Evolutionary conservation across 2,113 vertebrate genomes (phyloP), one percentile per base, ranked within the genome.

Genomic region (Phylloscopus trochilus): DNA sequence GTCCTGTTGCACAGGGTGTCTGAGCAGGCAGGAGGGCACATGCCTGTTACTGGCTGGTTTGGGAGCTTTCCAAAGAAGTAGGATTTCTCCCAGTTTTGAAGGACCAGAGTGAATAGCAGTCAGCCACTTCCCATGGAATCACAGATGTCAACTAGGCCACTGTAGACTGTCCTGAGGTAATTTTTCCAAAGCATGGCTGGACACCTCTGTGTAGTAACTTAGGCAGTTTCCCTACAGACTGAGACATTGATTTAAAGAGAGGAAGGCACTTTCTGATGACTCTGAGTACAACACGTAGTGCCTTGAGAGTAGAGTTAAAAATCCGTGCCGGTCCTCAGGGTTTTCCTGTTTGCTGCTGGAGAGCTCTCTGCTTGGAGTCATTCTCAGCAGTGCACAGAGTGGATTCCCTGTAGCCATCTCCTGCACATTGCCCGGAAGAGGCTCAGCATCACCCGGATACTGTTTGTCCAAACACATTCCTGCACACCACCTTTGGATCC

Each of bases 261-360:
- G 9, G 30, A 80, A 53, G 43, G 21, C 1, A 1, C 37, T 23
- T 66, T 70, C 37, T 2, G 2, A 1, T 66, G 67, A 23, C 33
- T 47, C 44, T 6, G 37, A 53, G 10, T 69, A 39, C 1, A 17
- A 30, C 22, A 58, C 0, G 0, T 66, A 23, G 18, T 15, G 31
- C 26, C 44, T 10, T 26, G 66, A 87, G 66, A 31, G 46, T 5
- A 12, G 46, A 70, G 16, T 30, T 63, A 35, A 72, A 82, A 59
- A 85, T 13, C 35, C n/a, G 5, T 49, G 28, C 28, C 56, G 43
- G 26, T 30, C 35, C 66, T 72, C 26, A 33, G 21, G 18, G 5
- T 63, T 87, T 81, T 43, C 35, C 15, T 41, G 11, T 73, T 66
- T 77, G 41, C 52, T 79, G 23, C 44, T 2, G 3, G 30, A 55